Evolutionary conservation across 53 echinoderm and acorn worm species (phyloP), one percentile per base, ranked within the genome.

Genomic region (Luidia sarsii): DNA sequence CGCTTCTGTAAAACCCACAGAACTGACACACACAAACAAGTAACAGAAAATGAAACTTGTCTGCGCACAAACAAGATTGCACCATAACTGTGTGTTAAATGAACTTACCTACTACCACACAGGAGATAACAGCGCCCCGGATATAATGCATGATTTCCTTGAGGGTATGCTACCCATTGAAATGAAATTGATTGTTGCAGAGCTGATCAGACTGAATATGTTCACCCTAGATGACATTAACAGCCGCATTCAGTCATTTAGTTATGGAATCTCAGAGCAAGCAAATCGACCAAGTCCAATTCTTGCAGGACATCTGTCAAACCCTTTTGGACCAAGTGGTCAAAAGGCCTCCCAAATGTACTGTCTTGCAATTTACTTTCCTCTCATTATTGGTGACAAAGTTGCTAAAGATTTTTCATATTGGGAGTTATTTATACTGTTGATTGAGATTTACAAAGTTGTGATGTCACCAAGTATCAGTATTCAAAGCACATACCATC

Each of bases 271-370:
- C 39, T 9, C 29, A 13, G 87, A 87, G 48, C 62, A 87, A 70
- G 37, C 62, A 50, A 87, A 87, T 51, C 34, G 53, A 41, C 73
- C 87, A 14, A 62, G 80, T 50, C 64, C 62, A 50, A 63, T 87
- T 37, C 54, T 31, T 30, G 19, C 33, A 35, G 54, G 34, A 74
- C 22, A n/a, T 18, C 24, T 81, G 13, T 30, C 20, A 21, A 81
- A 81, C 25, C 81, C 80, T 3, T 64, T 65, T 14, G 54, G 82
- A 8, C 38, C 64, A 56, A 88, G 88, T 54, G 88, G 88, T 27
- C 88, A 82, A 45, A 88, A 39, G 29, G 82, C 88, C 23, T 38
- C 88, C 18, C 88, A 88, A 48, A 88, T 74, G 74, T 35, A 53
- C 24, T 88, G 88, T 39, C 29, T 88, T 32, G 39, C 67, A 14